Conservation (phyloP, 2,888 invertebrate genomes). For the Synergus umbraculus region DNA sequence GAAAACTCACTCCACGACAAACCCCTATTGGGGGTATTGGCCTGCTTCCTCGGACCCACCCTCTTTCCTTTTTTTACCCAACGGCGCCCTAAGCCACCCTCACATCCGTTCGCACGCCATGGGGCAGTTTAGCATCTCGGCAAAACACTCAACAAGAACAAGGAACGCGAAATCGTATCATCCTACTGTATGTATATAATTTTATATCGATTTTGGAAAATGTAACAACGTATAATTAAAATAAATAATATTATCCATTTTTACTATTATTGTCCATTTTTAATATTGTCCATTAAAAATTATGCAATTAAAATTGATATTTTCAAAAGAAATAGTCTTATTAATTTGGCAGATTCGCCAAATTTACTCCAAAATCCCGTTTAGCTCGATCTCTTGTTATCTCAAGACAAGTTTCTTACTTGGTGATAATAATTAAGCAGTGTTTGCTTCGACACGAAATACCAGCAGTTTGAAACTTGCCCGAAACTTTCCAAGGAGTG, state of each 20-base stretch:
- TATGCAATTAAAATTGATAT: background rate
- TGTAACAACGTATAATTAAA: background rate
- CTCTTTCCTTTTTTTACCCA: constrained; percentile 55
- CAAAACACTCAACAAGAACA: constrained; percentile 47
- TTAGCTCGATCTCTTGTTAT: constrained; percentile 62
- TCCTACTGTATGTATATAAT: background rate
- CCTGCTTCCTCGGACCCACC: constrained; percentile 56
- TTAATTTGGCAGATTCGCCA: background rate
- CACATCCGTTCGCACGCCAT: constrained; percentile 72
- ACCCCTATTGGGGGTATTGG: constrained; percentile 56
- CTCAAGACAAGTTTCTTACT: constrained; percentile 71
- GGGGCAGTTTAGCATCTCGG: constrained; percentile 74
- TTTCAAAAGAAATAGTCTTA: background rate
- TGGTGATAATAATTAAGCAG: constrained; percentile 72
- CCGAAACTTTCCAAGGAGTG: constrained; percentile 70
- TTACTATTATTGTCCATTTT: too few relatives aligned
- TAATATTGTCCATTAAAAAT: background rate
- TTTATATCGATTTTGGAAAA: background rate
- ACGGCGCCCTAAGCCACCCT: constrained; percentile 66
- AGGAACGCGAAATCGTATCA: constrained; percentile 47
- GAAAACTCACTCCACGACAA: constrained; percentile 58
- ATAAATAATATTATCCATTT: too few relatives aligned
- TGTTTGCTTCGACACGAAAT: constrained; percentile 70
- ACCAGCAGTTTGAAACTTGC: constrained; percentile 61
- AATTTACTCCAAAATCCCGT: constrained; percentile 20